A percentile compares a stretch with the other conserved stretches of the same genome.
These are phyloP conservation scores for Pseudocheirus occidentalis DNA, from an alignment of 2,797 vertebrate genomes.

Conservation along the genomic window DNA sequence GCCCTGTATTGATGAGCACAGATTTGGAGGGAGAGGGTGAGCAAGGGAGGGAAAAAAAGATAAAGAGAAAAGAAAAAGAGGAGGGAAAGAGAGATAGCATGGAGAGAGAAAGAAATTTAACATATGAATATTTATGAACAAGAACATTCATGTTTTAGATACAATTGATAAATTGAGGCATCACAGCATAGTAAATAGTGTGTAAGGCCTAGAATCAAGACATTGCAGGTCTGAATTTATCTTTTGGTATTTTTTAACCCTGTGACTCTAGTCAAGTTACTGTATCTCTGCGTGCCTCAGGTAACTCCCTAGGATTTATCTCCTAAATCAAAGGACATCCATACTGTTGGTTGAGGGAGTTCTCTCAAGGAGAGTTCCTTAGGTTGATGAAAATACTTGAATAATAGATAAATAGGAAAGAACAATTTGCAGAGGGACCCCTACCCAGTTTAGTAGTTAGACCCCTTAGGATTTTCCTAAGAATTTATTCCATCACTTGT, in stretches of 20 bases:
- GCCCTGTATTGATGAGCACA: background rate
- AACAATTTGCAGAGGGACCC: background rate
- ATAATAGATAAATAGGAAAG: background rate
- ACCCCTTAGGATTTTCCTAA: background rate
- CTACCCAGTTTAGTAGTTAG: background rate
- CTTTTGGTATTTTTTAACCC: background rate
- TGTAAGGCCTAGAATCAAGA: background rate
- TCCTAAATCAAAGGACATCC: background rate
- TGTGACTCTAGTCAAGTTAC: background rate
- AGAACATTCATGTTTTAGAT: background rate
- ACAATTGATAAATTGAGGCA: background rate
- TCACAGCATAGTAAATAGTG: background rate
- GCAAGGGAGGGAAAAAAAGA: background rate
- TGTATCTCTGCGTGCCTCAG: background rate
- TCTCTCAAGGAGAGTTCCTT: background rate
- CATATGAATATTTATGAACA: background rate
- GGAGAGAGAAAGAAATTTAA: background rate
- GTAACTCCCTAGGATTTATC: background rate
- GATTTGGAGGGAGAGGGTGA: background rate
- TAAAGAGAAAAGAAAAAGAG: no score
- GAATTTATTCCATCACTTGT: background rate
- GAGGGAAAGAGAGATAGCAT: background rate
- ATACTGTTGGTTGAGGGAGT: background rate
- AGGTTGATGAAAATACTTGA: background rate
- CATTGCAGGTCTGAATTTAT: background rate